Percentiles rank a stretch among this genome's conserved stretches.
Conservation (phyloP, 2,113 vertebrate genomes). For the Microcebus ravelobensis region DNA sequence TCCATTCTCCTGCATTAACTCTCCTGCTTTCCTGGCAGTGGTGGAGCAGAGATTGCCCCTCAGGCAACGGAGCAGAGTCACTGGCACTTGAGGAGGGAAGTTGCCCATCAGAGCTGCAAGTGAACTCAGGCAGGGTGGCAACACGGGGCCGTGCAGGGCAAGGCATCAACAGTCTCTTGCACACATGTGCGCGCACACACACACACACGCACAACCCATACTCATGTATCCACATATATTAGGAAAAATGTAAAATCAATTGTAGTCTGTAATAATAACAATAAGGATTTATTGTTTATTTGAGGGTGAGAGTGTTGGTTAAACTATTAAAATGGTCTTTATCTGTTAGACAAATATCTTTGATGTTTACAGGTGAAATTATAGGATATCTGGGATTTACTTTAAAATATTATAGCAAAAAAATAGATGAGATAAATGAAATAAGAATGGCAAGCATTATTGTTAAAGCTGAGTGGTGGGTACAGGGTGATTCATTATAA, state of each 20-base stretch:
- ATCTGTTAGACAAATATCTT: neutral
- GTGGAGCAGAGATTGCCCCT: neutral
- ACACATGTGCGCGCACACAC: accelerated
- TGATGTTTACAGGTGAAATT: neutral
- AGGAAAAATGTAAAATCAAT: neutral
- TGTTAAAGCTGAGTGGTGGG: neutral
- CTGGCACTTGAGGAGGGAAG: neutral
- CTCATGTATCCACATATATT: accelerated
- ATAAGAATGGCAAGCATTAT: neutral
- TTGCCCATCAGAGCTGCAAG: neutral
- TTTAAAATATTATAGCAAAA: neutral
- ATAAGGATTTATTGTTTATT: neutral
- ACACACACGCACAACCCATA: neutral
- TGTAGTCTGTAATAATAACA: neutral
- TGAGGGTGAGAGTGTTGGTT: neutral
- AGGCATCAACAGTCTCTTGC: neutral
- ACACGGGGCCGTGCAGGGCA: neutral
- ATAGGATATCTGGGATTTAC: neutral
- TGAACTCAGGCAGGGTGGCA: neutral
- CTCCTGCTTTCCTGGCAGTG: neutral
- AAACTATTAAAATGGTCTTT: neutral
- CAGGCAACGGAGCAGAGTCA: neutral
- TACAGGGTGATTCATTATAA: neutral
- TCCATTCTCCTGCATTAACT: neutral
- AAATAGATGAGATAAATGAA: neutral